Evolutionary conservation across 2,113 vertebrate species (phyloP), one percentile per base, ranked within the genome.

Genomic region (Psephotus haematonotus): DNA sequence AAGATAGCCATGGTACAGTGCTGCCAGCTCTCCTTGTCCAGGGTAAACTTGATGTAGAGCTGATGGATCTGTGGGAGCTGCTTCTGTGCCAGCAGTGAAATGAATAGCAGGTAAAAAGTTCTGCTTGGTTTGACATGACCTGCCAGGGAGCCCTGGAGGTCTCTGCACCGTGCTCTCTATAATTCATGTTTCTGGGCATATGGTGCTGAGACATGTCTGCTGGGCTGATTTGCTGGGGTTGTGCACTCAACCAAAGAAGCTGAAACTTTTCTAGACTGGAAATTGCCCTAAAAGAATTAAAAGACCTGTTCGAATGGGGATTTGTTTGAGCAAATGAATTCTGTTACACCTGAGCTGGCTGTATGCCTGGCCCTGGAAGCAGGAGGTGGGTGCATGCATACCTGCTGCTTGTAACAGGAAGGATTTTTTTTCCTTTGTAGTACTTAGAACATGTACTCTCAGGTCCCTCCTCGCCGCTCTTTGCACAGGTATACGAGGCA

Each of bases 331-430:
- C 59, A 62, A 62, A 71, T 37, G 60, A 75, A 31, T 69, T 78
- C 28, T 86, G 60, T 79, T 83, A 64, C 29, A 79, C 70, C 31
- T 82, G 65, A 88, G 65, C 84, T 93, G 91, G 80, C 84, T 31
- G 33, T 7, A 20, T 49, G 64, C 88, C 91, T 52, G n/a, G 75
- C 53, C 59, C 23, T 59, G 76, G 53, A 59, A 91, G 65, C 39
- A 25, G 59, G 53, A 49, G 29, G 43, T 72, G 59, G 78, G 53
- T 13, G 23, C 65, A 64, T 5, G 0, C 60, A 49, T 91, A 47
- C 69, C 64, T 82, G 33, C 67, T 93, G 47, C 80, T 85, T 93
- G 69, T 63, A 88, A 85, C 52, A 93, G 91, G 88, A 95, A 88
- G 65, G 65, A 37, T 23, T 72, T 82, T 88, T 88, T 88, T 63